phyloP scores from a whole-genome alignment of 2,113 vertebrate genomes.

The Oreocharis arfaki region DNA sequence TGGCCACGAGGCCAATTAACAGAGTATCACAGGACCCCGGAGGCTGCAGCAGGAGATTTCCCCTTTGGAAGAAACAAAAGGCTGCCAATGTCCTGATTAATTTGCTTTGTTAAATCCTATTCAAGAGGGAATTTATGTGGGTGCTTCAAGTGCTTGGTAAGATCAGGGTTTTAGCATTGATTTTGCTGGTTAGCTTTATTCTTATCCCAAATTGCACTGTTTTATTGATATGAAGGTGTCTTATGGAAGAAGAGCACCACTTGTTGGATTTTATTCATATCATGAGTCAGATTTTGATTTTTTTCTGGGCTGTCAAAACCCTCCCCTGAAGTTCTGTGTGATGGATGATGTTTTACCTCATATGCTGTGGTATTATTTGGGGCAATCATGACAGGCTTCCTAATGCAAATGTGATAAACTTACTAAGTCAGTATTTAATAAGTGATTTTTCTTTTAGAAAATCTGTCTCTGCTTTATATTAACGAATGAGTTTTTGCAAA shows the following conservation, averaged over 20 bases:
- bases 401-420: background rate
- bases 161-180: background rate
- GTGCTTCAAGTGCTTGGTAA: background rate
- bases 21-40: background rate
- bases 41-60: background rate
- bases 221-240: background rate
- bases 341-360: background rate
- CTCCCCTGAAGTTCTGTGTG: background rate
- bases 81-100: background rate
- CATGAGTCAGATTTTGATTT: background rate
- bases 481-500: background rate
- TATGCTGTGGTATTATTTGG: background rate
- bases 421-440: background rate
- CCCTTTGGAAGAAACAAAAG: background rate
- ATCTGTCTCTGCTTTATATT: background rate
- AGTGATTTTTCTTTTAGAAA: background rate
- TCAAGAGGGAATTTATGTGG: background rate
- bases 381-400: background rate
- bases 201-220: background rate
- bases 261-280: background rate
- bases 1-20: background rate
- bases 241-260: fast-evolving
- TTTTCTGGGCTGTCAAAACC: background rate
- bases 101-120: background rate
- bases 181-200: background rate